Base-by-base conservation (phyloP, 2,888 invertebrate species). In the Mimumesa dahlbomi region DNA sequence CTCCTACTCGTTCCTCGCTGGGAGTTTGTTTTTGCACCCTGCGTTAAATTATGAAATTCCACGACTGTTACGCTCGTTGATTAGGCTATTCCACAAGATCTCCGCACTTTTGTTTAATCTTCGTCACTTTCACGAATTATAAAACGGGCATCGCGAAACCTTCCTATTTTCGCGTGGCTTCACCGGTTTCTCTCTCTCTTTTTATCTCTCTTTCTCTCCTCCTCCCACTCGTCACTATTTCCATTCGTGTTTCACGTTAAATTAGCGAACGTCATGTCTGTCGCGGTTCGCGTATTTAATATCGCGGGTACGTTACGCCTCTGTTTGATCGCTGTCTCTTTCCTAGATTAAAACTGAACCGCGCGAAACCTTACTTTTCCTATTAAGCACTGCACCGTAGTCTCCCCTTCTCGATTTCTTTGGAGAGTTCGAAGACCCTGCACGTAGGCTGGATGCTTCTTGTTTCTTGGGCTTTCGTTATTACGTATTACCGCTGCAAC, bases 331-430 rank as follows among this genome's bases (percentile, higher is more conserved):
- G 21, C 5, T 9, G 16, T 18, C 40, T 45, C 31, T 49, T 49
- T 31, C 34, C 22, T 49, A 21, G 21, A 49, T 49, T 34, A 49
- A 49, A 31, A 49, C n/a, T 49, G 34, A 29, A 29, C 49, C 49
- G 31, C 49, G 31, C 34, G 31, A 11, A 49, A 34, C 34, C 11
- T 14, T 46, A 40, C 40, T 18, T 40, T 40, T 40, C 40, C 40
- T 34, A 40, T 40, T 14, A 40, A 40, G 16, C 16, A 16, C 40
- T 14, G 16, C 16, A 40, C 14, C 18, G 40, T 5, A 5, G 16
- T 40, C 4, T 16, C 40, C 16, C 40, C 40, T 34, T 34, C 34
- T 34, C 9, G 34, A 34, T 34, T 34, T 34, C 34, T n/a, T 34
- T 34, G 11, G 11, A 34, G 34, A 34, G 34, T 34, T 34, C 34